Evolutionary conservation across 1,140 invertebrate species (phyloP).

Genomic region (Dendroctonus ponderosae): DNA sequence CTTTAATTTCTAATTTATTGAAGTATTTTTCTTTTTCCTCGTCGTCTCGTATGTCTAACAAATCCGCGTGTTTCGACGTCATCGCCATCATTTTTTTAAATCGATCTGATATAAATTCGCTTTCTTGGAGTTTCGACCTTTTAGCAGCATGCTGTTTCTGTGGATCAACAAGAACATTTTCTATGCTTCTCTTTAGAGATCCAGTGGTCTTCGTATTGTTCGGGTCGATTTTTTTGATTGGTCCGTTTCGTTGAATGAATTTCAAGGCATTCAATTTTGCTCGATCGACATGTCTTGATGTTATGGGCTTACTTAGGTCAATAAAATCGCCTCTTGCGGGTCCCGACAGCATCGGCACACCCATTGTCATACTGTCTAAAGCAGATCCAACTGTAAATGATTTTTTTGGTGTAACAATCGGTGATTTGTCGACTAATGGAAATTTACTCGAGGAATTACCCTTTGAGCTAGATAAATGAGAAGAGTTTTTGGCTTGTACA

Average conservation of each 20-base stretch:
- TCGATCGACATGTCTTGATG: slow-evolving; percentile 55
- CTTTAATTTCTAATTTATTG: slow-evolving; percentile 82
- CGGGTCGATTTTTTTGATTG: slow-evolving; percentile 65
- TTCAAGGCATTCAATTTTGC: slow-evolving; percentile 70
- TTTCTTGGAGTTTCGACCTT: slow-evolving; percentile 53
- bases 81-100: slow-evolving; percentile 78
- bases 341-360: slow-evolving; percentile 37
- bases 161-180: slow-evolving; percentile 52
- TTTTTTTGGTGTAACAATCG: neutral
- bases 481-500: no score
- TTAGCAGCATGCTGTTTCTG: slow-evolving; percentile 51
- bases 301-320: slow-evolving; percentile 62
- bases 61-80: slow-evolving; percentile 72
- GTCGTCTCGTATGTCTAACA: slow-evolving; percentile 70
- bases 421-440: no score
- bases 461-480: no score
- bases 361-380: slow-evolving; percentile 17
- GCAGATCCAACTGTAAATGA: neutral
- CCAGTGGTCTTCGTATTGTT: slow-evolving; percentile 62
- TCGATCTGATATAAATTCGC: slow-evolving; percentile 59
- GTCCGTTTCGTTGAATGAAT: slow-evolving; percentile 64
- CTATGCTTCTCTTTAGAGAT: slow-evolving; percentile 56
- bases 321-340: slow-evolving; percentile 45
- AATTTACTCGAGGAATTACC: no score
- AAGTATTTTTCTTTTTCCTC: slow-evolving; percentile 85